These are phyloP conservation scores for Pomacea canaliculata DNA, from an alignment of 2,888 invertebrate genomes.

Conservation along the genomic window DNA sequence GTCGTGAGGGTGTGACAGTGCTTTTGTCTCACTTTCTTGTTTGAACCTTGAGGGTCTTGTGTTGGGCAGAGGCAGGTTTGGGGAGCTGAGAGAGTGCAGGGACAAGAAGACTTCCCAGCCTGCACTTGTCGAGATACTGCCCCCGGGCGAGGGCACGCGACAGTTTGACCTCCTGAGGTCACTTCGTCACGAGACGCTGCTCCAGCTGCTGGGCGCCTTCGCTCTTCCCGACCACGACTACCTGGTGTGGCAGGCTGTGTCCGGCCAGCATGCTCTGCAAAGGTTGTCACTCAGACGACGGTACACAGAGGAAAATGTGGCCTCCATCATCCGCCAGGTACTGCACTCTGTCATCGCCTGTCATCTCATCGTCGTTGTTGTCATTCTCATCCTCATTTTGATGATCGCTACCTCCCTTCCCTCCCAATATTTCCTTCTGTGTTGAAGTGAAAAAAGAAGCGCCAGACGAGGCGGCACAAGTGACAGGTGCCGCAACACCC, in stretches of 20 bases:
- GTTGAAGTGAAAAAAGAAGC: too few relatives aligned
- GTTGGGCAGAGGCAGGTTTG: constrained; percentile 18
- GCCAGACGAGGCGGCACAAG: too few relatives aligned
- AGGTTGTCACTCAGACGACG: constrained; percentile 89
- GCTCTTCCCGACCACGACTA: constrained; percentile 51
- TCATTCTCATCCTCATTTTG: too few relatives aligned
- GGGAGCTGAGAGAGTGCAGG: constrained; percentile 18
- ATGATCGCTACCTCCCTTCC: too few relatives aligned
- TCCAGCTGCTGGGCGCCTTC: constrained; percentile 73
- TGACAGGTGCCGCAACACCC: too few relatives aligned
- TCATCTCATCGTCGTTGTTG: too few relatives aligned
- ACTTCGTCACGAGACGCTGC: constrained; percentile 89
- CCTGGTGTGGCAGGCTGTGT: constrained; percentile 73
- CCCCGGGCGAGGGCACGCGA: constrained; percentile 73
- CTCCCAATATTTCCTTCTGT: too few relatives aligned
- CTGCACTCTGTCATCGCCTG: neutral
- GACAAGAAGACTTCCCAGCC: constrained; percentile 23
- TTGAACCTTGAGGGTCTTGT: too few relatives aligned
- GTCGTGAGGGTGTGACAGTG: too few relatives aligned
- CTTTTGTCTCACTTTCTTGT: too few relatives aligned
- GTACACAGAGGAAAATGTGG: constrained; percentile 93
- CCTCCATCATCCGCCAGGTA: constrained; percentile 81
- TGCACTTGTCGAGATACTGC: constrained; percentile 15
- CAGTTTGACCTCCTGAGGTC: constrained; percentile 85
- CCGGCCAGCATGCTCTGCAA: constrained; percentile 91